Conservation (phyloP, 2,888 invertebrate genomes). For the Erynnis tages region DNA sequence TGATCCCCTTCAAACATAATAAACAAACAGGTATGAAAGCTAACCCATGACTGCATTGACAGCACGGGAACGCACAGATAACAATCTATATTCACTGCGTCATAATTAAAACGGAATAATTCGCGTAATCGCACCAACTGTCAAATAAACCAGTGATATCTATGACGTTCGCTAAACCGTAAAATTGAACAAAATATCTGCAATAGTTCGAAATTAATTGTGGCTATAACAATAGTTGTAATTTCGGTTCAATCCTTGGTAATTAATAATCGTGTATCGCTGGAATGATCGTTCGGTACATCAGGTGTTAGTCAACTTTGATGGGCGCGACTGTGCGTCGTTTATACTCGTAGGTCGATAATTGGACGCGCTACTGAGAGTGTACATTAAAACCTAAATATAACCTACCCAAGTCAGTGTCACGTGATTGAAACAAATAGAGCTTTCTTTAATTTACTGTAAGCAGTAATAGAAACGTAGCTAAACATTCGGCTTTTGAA, state of each 20-base stretch:
- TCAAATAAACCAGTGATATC: slow-evolving; percentile 24
- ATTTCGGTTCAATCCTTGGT: slow-evolving; percentile 20
- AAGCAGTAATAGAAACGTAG: too few relatives aligned
- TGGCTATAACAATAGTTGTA: slow-evolving; percentile 20
- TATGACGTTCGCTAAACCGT: slow-evolving; percentile 18
- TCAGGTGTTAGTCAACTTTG: slow-evolving; percentile 17
- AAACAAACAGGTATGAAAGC: too few relatives aligned
- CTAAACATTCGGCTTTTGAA: too few relatives aligned
- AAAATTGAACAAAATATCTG: slow-evolving; percentile 20
- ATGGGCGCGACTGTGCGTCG: slow-evolving; percentile 22
- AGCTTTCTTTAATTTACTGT: too few relatives aligned
- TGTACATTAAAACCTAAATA: too few relatives aligned
- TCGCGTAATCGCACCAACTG: slow-evolving; percentile 10
- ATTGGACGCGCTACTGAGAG: too few relatives aligned
- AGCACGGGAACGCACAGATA: not conserved
- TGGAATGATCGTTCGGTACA: slow-evolving; percentile 19
- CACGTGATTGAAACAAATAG: too few relatives aligned
- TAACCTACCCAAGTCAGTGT: too few relatives aligned
- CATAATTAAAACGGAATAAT: slow-evolving; percentile 25
- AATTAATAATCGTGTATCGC: slow-evolving; percentile 24
- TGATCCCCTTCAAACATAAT: too few relatives aligned
- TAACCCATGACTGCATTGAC: too few relatives aligned
- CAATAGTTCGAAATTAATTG: slow-evolving; percentile 24
- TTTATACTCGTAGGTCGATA: slow-evolving; percentile 10
- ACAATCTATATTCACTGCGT: slow-evolving; percentile 8